Conservation (phyloP, 2,797 vertebrate genomes). For the Sebastes hubbsi region DNA sequence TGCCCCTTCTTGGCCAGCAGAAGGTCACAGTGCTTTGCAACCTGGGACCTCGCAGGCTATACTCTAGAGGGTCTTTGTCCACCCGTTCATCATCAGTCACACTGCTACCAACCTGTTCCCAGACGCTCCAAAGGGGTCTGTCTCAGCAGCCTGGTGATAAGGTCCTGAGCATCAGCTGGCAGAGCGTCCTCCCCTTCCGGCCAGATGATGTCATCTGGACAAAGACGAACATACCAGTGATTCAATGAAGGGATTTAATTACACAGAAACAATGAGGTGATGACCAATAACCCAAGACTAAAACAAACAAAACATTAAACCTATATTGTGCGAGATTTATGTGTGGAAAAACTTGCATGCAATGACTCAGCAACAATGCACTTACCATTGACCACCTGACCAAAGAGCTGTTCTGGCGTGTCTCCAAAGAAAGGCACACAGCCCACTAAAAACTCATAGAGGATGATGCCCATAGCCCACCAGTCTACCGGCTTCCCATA, state of each 20-base stretch:
- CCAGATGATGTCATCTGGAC: constrained; percentile 94
- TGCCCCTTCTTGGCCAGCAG: not conserved
- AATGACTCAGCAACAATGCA: not conserved
- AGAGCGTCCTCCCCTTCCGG: constrained; percentile 94
- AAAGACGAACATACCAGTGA: constrained; percentile 22
- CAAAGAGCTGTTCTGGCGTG: constrained; percentile 94
- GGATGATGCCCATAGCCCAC: constrained; percentile 97
- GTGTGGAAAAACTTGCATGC: not conserved
- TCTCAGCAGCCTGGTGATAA: constrained; percentile 90
- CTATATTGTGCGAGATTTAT: not conserved
- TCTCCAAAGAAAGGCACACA: constrained; percentile 96
- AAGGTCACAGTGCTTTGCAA: not conserved
- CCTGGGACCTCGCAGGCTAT: no score
- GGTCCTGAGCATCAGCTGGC: constrained; percentile 89
- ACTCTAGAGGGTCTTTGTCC: not conserved
- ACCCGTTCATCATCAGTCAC: constrained; percentile 19
- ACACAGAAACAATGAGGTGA: not conserved
- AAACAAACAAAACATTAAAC: not conserved
- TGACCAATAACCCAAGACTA: not conserved
- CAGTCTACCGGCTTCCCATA: constrained; percentile 96
- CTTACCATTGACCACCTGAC: constrained; percentile 93
- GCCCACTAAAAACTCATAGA: constrained; percentile 94
- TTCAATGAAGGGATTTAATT: not conserved
- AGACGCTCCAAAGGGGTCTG: constrained; percentile 93
- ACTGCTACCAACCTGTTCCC: constrained; percentile 89